These are phyloP conservation scores for Leucoma salicis DNA, from an alignment of 2,888 invertebrate species.

Conservation along the genomic window DNA sequence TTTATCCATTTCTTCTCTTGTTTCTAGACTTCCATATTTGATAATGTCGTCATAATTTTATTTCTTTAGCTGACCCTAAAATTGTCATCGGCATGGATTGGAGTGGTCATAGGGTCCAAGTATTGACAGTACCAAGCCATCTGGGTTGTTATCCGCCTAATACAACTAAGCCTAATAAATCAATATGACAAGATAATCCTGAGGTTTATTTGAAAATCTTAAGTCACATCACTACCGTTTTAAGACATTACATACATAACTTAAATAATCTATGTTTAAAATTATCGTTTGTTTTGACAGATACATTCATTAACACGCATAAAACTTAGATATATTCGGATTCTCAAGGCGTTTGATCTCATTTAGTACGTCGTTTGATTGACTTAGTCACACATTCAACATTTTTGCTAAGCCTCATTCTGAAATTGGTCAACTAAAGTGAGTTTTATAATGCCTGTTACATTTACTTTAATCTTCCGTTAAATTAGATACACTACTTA, in stretches of 20 bases:
- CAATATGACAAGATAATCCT: background rate
- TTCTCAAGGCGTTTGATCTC: background rate
- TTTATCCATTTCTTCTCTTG: too few species aligned
- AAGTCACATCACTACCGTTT: background rate
- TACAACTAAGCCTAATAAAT: too few species aligned
- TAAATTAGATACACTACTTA: constrained; percentile 35
- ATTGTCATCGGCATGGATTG: too few species aligned
- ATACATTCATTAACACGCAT: background rate
- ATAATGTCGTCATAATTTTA: too few species aligned
- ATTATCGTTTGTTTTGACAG: constrained; percentile 6
- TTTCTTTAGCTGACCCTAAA: too few species aligned
- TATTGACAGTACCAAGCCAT: too few species aligned
- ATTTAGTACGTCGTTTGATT: constrained; percentile 1
- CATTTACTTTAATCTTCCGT: constrained; percentile 32
- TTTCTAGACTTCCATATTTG: too few species aligned
- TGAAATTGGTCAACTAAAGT: constrained; percentile 1
- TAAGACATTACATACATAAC: background rate
- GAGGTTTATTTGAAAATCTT: background rate
- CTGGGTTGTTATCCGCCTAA: too few species aligned
- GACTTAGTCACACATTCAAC: background rate
- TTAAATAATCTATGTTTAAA: background rate
- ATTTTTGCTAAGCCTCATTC: constrained; percentile 1
- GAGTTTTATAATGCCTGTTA: constrained; percentile 22
- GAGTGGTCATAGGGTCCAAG: too few species aligned
- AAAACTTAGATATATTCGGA: background rate